Evolutionary conservation across 2,888 invertebrate species (phyloP).

Genomic region (Taphrorychus bicolor): DNA sequence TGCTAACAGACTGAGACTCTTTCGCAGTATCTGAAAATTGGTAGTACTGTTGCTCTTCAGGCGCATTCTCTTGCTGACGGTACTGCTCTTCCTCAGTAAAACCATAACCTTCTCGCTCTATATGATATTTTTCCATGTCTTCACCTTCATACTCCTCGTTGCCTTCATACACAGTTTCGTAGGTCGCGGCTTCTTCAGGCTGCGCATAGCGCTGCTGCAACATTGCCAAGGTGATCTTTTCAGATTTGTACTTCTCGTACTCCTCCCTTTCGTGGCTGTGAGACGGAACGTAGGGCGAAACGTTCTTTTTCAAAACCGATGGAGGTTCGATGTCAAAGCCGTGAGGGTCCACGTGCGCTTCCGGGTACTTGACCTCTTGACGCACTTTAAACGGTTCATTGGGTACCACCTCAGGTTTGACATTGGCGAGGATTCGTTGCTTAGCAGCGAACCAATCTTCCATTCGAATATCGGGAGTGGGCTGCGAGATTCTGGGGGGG

Average conservation of each 20-base stretch:
- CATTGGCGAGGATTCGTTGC: slow-evolving; percentile 28
- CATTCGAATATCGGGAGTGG: slow-evolving; percentile 27
- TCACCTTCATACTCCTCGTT: not conserved
- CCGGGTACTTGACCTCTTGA: not conserved
- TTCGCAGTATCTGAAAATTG: slow-evolving; percentile 17
- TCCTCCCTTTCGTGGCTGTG: slow-evolving; percentile 29
- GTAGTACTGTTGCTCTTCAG: slow-evolving; percentile 8
- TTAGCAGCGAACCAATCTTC: slow-evolving; percentile 36
- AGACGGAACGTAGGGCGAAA: slow-evolving; percentile 35
- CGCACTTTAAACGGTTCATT: slow-evolving; percentile 20
- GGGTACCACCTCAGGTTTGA: slow-evolving; percentile 7
- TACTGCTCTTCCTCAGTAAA: not conserved
- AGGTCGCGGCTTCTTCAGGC: not conserved
- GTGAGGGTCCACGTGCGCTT: slow-evolving; percentile 22
- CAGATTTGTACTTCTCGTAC: slow-evolving; percentile 35
- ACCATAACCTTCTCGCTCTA: slow-evolving; percentile 8
- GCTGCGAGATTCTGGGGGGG: slow-evolving; percentile 32
- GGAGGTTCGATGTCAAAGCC: slow-evolving; percentile 31
- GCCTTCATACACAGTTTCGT: not conserved
- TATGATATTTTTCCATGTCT: slow-evolving; percentile 21
- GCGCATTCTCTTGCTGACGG: slow-evolving; percentile 6
- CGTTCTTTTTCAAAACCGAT: slow-evolving; percentile 21
- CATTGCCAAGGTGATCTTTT: slow-evolving; percentile 20
- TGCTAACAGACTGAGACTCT: slow-evolving; percentile 11
- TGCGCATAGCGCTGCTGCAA: slow-evolving; percentile 10